phyloP scores from a whole-genome alignment of 92 coral and sea anemone genomes.

The Zoanthus sociatus region DNA sequence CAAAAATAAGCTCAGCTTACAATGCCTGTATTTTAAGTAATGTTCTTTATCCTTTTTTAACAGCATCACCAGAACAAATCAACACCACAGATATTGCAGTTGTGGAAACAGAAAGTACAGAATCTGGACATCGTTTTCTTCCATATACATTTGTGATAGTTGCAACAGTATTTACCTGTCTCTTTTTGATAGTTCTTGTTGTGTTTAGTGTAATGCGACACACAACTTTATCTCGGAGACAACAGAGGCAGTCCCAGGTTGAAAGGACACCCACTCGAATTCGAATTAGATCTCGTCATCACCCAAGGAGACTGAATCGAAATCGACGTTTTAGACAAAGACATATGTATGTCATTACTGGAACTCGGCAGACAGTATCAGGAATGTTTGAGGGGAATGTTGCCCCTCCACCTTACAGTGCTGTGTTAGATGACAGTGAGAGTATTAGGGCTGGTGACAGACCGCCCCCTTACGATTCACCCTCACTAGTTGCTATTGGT shows the following conservation, averaged over 20 bases:
- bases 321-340: slow-evolving; percentile 49
- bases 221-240: slow-evolving; percentile 75
- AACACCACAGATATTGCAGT: slow-evolving; percentile 20
- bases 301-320: slow-evolving; percentile 67
- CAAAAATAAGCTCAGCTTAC: no score
- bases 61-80: background rate
- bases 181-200: slow-evolving; percentile 82
- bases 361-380: slow-evolving; percentile 84
- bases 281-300: slow-evolving; percentile 60
- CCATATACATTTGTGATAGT: slow-evolving; percentile 92
- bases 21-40: no score
- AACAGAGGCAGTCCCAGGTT: slow-evolving; percentile 75
- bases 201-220: slow-evolving; percentile 92
- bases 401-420: slow-evolving; percentile 89
- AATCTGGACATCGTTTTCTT: slow-evolving; percentile 58
- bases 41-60: background rate
- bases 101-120: slow-evolving; percentile 13
- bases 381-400: slow-evolving; percentile 95
- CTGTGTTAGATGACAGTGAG: slow-evolving; percentile 86
- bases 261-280: slow-evolving; percentile 80
- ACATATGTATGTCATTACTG: slow-evolving; percentile 72
- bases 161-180: slow-evolving; percentile 91
- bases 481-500: slow-evolving; percentile 74
- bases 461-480: slow-evolving; percentile 81
- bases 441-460: slow-evolving; percentile 88